A percentile compares a stretch with the other conserved stretches of the same genome.
Conservation (phyloP, 2,113 vertebrate genomes). For the Takifugu flavidus region DNA sequence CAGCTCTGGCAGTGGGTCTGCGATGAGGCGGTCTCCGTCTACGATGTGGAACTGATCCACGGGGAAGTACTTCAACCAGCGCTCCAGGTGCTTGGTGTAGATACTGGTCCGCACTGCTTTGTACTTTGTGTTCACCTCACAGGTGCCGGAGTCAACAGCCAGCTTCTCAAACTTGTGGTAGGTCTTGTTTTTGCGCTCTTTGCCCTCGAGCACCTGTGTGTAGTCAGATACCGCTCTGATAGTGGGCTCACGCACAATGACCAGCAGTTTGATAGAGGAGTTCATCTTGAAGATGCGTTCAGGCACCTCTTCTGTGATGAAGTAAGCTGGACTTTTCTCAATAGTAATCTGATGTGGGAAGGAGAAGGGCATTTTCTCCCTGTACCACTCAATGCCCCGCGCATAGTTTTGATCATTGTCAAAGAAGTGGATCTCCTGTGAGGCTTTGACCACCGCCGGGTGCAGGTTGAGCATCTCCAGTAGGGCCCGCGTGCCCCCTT, state of each 20-base stretch:
- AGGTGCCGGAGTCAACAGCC: slow-evolving; percentile 86
- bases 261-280: slow-evolving; percentile 91
- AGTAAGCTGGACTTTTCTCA: slow-evolving; percentile 96
- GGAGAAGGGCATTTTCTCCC: slow-evolving; percentile 96
- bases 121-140: slow-evolving; percentile 95
- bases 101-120: slow-evolving; percentile 95
- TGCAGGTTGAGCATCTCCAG: slow-evolving; percentile 97
- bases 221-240: slow-evolving; percentile 96
- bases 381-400: slow-evolving; percentile 92
- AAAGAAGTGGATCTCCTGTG: slow-evolving; percentile 97
- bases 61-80: slow-evolving; percentile 93
- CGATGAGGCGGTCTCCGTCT: slow-evolving; percentile 92
- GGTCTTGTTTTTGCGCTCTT: slow-evolving; percentile 95
- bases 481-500: slow-evolving; percentile 91
- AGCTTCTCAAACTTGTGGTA: slow-evolving; percentile 95
- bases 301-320: slow-evolving; percentile 94
- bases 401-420: slow-evolving; percentile 95
- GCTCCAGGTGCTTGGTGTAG: slow-evolving; percentile 95
- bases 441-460: slow-evolving; percentile 93
- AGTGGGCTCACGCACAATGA: slow-evolving; percentile 94
- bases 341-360: slow-evolving; percentile 95
- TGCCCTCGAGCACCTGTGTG: slow-evolving; percentile 94
- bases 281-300: slow-evolving; percentile 98
- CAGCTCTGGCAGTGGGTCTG: slow-evolving; percentile 90
- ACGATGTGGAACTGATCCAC: slow-evolving; percentile 93